These are phyloP conservation scores for Trachelus troglodyta DNA, from an alignment of 2,888 invertebrate species.

Conservation along the genomic window DNA sequence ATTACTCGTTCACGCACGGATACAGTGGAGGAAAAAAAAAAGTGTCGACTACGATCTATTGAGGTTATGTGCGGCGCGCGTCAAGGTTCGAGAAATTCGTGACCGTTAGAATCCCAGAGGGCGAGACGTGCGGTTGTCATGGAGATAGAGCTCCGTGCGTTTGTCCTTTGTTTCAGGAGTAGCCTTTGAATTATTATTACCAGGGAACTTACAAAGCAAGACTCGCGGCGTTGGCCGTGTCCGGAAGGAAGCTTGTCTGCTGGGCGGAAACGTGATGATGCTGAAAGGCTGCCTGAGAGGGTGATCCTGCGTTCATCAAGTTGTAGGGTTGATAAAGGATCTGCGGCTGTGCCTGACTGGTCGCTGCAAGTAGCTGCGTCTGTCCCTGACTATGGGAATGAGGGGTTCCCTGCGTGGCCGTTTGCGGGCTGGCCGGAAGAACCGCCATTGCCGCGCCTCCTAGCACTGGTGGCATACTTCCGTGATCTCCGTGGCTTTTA, in stretches of 20 bases:
- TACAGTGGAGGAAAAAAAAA: not conserved
- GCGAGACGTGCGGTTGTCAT: no score
- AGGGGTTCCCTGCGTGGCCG: conserved; percentile 62
- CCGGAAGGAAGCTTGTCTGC: conserved; percentile 41
- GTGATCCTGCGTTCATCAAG: conserved; percentile 50
- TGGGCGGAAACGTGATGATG: conserved; percentile 43
- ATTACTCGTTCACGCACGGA: not conserved
- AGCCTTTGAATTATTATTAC: not conserved
- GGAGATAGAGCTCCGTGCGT: not conserved
- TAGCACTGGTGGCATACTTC: conserved; percentile 65
- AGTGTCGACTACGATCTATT: not conserved
- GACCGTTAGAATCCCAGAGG: not conserved
- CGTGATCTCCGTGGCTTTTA: conserved; percentile 16
- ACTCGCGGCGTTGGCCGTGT: conserved; percentile 37
- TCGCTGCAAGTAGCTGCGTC: conserved; percentile 47
- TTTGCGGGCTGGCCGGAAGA: conserved; percentile 65
- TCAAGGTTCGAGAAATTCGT: not conserved
- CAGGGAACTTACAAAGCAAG: conserved; percentile 47
- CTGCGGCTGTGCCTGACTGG: conserved; percentile 51
- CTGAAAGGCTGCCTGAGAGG: conserved; percentile 47
- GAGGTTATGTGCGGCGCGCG: not conserved
- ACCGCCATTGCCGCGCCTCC: conserved; percentile 66
- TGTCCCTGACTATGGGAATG: conserved; percentile 53
- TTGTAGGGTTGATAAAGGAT: conserved; percentile 64
- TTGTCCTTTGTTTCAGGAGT: not conserved